A percentile compares a stretch with the other conserved stretches of the same genome.
Evolutionary conservation across 2,113 vertebrate species (phyloP).

Genomic region (Tympanuchus pallidicinctus): DNA sequence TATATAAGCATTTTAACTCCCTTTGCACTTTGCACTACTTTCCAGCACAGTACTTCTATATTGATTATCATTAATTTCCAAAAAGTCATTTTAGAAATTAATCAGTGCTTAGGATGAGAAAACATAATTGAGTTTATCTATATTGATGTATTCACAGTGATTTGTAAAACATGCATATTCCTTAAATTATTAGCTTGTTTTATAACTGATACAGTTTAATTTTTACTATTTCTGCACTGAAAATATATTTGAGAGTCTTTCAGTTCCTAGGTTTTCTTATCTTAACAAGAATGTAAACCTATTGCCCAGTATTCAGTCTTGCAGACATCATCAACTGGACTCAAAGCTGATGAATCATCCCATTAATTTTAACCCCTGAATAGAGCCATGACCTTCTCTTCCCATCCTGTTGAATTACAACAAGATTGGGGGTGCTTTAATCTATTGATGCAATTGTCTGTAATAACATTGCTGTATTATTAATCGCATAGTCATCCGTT

Average conservation of each 20-base stretch:
- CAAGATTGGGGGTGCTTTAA: neutral
- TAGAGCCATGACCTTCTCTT: conserved; percentile 23
- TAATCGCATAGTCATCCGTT: neutral
- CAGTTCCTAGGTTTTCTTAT: neutral
- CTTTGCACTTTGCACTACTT: neutral
- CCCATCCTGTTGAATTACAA: conserved; percentile 38
- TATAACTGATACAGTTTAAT: neutral
- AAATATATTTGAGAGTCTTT: neutral
- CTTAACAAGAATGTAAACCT: conserved; percentile 18
- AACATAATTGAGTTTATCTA: neutral
- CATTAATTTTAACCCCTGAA: conserved; percentile 53
- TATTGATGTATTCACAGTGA: neutral
- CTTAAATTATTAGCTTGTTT: neutral
- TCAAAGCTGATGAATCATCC: conserved; percentile 43
- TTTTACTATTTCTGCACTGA: neutral
- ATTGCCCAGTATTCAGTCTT: neutral
- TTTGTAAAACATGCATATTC: neutral
- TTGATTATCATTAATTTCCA: neutral
- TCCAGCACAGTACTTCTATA: neutral
- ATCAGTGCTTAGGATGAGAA: neutral
- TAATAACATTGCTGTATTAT: neutral
- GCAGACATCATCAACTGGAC: neutral
- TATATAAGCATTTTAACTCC: neutral
- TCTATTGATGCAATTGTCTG: conserved; percentile 17
- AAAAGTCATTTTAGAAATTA: neutral